Percentiles rank a stretch among this genome's conserved stretches.
phyloP scores from a whole-genome alignment of 2,797 vertebrate species.

The Eulemur rubriventer region DNA sequence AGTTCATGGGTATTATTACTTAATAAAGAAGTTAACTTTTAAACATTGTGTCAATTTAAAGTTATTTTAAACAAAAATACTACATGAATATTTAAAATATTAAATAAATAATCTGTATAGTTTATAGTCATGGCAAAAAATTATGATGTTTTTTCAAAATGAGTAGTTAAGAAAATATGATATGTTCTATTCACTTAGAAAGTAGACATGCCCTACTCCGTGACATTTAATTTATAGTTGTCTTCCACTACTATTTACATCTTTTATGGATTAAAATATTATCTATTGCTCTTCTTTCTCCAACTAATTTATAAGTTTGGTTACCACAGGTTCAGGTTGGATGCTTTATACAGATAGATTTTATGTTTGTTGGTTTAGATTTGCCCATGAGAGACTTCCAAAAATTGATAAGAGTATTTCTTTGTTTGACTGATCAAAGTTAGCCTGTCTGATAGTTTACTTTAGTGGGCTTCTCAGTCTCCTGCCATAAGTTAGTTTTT shows the following conservation, averaged over 20 bases:
- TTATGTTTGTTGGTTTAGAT: not conserved
- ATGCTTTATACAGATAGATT: not conserved
- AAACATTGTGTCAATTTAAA: conserved; percentile 14
- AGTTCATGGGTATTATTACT: not conserved
- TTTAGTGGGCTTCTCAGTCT: not conserved
- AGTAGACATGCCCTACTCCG: not conserved
- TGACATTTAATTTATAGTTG: not conserved
- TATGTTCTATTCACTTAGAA: not conserved
- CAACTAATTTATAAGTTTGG: not conserved
- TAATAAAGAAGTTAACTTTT: not conserved
- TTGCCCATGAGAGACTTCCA: not conserved
- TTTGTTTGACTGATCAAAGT: not conserved
- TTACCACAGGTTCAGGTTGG: not conserved
- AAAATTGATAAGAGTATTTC: not conserved
- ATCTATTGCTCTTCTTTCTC: not conserved
- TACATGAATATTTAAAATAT: conserved; percentile 3
- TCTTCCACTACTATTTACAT: conserved; percentile 12
- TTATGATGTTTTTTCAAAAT: not conserved
- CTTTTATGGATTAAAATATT: conserved; percentile 43
- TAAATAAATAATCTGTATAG: not conserved
- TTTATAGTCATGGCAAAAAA: conserved; percentile 6
- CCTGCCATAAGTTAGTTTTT: not conserved
- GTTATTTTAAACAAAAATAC: not conserved
- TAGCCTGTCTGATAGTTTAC: not conserved
- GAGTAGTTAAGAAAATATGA: not conserved